Evolutionary conservation across 2,888 invertebrate species (phyloP).

Genomic region (Andricus curvator): DNA sequence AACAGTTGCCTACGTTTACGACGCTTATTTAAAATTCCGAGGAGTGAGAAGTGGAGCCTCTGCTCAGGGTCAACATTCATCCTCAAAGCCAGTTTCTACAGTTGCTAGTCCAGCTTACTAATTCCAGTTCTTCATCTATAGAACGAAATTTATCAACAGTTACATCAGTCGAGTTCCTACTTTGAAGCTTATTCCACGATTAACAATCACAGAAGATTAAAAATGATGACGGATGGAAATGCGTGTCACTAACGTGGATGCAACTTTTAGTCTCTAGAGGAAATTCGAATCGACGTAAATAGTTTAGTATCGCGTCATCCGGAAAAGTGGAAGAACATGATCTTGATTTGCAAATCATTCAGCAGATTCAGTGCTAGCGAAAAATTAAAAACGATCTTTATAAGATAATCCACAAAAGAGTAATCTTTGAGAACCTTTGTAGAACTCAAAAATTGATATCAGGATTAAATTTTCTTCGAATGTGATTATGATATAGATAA

Average conservation of each 20-base stretch:
- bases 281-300: not conserved
- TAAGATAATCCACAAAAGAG: too few relatives aligned
- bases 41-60: conserved; percentile 84
- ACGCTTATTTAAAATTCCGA: conserved; percentile 89
- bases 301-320: not conserved
- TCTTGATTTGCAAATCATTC: not conserved
- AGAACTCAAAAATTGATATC: too few relatives aligned
- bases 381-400: too few relatives aligned
- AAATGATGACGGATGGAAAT: not conserved
- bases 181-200: not conserved
- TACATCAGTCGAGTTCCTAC: not conserved
- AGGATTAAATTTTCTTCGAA: too few relatives aligned
- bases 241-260: not conserved
- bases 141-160: not conserved
- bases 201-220: not conserved
- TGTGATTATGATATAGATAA: too few relatives aligned
- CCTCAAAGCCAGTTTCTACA: conserved; percentile 83
- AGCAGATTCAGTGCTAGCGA: too few relatives aligned
- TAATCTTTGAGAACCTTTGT: too few relatives aligned
- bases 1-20: conserved; percentile 88
- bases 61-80: conserved; percentile 86
- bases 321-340: not conserved
- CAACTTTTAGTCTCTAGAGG: not conserved
- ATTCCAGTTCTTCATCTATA: conserved; percentile 41
- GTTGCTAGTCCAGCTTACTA: conserved; percentile 79